phyloP scores from a whole-genome alignment of 2,113 vertebrate genomes.

The Orycteropus afer region DNA sequence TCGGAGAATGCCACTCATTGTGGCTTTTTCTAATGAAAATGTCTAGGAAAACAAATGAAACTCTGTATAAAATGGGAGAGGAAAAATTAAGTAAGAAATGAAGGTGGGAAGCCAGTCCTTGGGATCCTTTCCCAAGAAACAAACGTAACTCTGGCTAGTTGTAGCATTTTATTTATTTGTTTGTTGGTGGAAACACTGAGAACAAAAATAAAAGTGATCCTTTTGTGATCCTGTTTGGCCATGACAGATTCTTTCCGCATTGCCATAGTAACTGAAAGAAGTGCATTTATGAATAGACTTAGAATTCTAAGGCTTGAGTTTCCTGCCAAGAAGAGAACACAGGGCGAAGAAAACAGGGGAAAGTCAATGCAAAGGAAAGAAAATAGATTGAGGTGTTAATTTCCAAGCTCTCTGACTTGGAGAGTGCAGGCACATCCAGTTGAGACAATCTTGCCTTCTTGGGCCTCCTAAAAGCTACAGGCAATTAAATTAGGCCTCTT shows the following conservation, averaged over 20 bases:
- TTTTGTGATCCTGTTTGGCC: conserved; percentile 81
- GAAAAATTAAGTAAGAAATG: conserved; percentile 46
- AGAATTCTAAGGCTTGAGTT: conserved; percentile 78
- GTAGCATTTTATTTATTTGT: conserved; percentile 75
- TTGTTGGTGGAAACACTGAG: conserved; percentile 70
- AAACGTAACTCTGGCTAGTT: conserved; percentile 61
- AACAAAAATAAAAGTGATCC: conserved; percentile 83
- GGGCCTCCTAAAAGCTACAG: background rate
- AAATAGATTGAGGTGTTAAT: conserved; percentile 53
- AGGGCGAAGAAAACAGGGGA: conserved; percentile 59
- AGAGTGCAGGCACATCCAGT: background rate
- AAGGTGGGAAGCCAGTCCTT: conserved; percentile 15
- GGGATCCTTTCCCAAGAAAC: conserved; percentile 44
- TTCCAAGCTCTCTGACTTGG: background rate
- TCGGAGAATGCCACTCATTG: conserved; percentile 10
- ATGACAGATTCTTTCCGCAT: conserved; percentile 79
- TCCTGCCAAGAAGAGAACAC: conserved; percentile 77
- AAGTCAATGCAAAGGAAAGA: conserved; percentile 72
- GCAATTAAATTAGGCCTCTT: conserved; percentile 1
- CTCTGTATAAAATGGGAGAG: background rate
- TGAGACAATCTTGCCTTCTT: background rate
- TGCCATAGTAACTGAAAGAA: conserved; percentile 82
- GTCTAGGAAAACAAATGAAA: conserved; percentile 54
- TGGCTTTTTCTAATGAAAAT: conserved; percentile 57
- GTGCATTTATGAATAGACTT: conserved; percentile 77